Conservation (phyloP, 92 coral and sea anemone species). For the Isaurus tuberculatus region DNA sequence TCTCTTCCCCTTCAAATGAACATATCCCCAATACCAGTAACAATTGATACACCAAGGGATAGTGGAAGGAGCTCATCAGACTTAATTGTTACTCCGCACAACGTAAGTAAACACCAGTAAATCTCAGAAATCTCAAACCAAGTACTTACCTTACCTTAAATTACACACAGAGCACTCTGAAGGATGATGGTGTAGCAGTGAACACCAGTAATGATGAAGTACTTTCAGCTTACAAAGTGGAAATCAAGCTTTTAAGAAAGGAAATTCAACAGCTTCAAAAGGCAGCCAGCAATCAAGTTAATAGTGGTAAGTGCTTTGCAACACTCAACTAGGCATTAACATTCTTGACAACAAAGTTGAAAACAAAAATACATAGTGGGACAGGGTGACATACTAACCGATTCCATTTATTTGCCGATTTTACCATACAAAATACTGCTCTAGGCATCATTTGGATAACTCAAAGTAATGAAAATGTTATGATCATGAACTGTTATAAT, state of each 20-base stretch:
- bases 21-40: slow-evolving; percentile 41
- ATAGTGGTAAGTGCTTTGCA: neutral
- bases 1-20: slow-evolving; percentile 32
- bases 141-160: too few species aligned
- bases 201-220: slow-evolving; percentile 7
- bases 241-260: slow-evolving; percentile 15
- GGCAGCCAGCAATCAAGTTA: neutral
- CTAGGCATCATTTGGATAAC: too few species aligned
- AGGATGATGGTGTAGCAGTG: neutral
- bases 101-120: neutral
- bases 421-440: too few species aligned
- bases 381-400: too few species aligned
- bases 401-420: too few species aligned
- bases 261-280: slow-evolving; percentile 15
- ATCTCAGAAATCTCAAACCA: too few species aligned
- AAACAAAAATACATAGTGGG: too few species aligned
- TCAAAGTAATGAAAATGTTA: too few species aligned
- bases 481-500: too few species aligned
- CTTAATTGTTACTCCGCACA: slow-evolving; percentile 28
- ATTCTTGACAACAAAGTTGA: too few species aligned
- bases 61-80: slow-evolving; percentile 48
- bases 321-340: too few species aligned
- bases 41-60: slow-evolving; percentile 40
- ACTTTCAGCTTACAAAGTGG: slow-evolving; percentile 18
- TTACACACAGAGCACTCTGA: slow-evolving; percentile 22